A percentile compares a stretch with the other conserved stretches of the same genome.
These are phyloP conservation scores for Achroia grisella DNA, from an alignment of 1,140 invertebrate genomes.

Conservation along the genomic window DNA sequence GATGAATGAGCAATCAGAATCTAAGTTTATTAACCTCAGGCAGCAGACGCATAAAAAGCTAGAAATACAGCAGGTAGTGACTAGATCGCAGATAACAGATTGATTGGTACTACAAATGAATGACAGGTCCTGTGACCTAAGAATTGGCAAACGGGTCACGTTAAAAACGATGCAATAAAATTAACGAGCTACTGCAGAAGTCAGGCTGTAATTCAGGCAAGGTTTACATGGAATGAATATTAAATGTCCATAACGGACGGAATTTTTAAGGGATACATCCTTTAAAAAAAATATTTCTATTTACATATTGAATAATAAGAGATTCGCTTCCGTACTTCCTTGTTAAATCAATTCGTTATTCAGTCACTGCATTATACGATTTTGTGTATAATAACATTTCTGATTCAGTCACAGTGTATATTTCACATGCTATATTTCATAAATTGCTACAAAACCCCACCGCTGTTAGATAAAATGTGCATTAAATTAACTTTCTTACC, in stretches of 20 bases:
- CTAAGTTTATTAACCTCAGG: conserved; percentile 57
- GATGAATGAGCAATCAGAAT: conserved; percentile 67
- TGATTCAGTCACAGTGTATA: too few relatives aligned
- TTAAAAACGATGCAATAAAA: conserved; percentile 49
- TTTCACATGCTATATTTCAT: too few relatives aligned
- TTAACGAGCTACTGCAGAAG: conserved; percentile 36
- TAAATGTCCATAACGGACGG: conserved; percentile 21
- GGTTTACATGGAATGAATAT: conserved; percentile 29
- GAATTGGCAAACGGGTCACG: conserved; percentile 55
- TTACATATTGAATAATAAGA: too few relatives aligned
- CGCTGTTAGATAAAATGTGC: too few relatives aligned
- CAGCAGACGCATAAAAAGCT: conserved; percentile 70
- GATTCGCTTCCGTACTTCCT: too few relatives aligned
- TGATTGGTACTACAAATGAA: conserved; percentile 67
- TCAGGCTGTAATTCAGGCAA: conserved; percentile 22
- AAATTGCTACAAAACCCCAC: too few relatives aligned
- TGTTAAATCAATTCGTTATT: too few relatives aligned
- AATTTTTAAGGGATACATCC: too few relatives aligned
- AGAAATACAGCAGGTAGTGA: conserved; percentile 58
- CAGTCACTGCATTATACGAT: too few relatives aligned
- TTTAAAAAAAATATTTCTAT: too few relatives aligned
- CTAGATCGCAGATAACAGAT: conserved; percentile 64
- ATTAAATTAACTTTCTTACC: too few relatives aligned
- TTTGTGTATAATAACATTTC: too few relatives aligned
- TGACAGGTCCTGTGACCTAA: conserved; percentile 50